Evolutionary conservation across 1,140 invertebrate species (phyloP).

Genomic region (Papilio xuthus): DNA sequence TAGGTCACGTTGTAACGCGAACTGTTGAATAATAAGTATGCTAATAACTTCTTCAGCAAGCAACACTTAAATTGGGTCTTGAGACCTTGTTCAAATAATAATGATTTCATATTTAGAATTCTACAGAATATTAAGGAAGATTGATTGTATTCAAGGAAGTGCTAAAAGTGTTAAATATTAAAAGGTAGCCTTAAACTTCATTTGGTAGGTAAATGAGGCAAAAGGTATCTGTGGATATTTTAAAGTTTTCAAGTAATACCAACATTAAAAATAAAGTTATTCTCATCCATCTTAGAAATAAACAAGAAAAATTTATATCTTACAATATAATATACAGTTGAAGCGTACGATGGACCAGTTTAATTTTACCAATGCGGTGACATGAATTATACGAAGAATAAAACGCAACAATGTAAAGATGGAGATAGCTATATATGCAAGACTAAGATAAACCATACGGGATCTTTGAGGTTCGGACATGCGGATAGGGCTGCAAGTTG

Average conservation of each 20-base stretch:
- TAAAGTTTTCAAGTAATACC: no score
- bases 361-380: background rate
- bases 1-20: background rate
- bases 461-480: background rate
- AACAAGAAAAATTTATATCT: background rate
- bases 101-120: no score
- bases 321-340: background rate
- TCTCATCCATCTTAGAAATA: background rate
- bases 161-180: no score
- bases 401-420: conserved; percentile 12
- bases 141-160: no score
- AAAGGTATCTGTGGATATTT: background rate
- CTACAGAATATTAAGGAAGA: no score
- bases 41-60: background rate
- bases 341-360: background rate
- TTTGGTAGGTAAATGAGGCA: background rate
- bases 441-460: background rate
- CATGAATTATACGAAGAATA: background rate
- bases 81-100: background rate
- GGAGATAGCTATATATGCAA: background rate
- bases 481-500: background rate
- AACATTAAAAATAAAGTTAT: background rate
- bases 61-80: background rate
- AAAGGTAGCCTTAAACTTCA: background rate
- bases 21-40: background rate